These are phyloP conservation scores for Megatriorchis doriae DNA, from an alignment of 2,113 vertebrate species.

Conservation along the genomic window DNA sequence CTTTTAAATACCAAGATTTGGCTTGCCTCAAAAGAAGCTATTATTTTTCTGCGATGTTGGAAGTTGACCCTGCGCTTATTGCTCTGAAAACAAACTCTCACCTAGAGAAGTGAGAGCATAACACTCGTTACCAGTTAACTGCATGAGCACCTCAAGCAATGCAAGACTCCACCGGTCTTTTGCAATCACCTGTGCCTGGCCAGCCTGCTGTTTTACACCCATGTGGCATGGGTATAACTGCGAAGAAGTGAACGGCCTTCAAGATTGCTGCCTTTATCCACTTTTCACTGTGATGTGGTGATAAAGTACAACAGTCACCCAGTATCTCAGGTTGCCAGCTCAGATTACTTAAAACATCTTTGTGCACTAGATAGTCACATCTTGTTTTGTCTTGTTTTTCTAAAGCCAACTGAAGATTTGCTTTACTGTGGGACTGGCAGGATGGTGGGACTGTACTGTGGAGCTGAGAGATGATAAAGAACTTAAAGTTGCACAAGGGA, in stretches of 20 bases:
- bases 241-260: not conserved
- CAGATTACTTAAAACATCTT: not conserved
- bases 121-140: not conserved
- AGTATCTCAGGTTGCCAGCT: not conserved
- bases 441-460: not conserved
- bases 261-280: not conserved
- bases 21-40: not conserved
- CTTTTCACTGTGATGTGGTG: not conserved
- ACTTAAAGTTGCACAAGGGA: not conserved
- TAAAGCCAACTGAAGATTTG: not conserved
- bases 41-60: not conserved
- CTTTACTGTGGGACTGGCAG: not conserved
- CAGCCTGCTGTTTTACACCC: not conserved
- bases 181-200: not conserved
- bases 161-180: no score
- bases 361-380: not conserved
- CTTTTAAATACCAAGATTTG: not conserved
- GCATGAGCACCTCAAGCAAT: not conserved
- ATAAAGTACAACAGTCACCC: not conserved
- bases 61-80: not conserved
- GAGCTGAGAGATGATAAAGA: not conserved
- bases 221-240: not conserved
- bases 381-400: not conserved
- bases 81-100: not conserved
- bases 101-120: not conserved